These are phyloP conservation scores for Drosophila yooni DNA, from an alignment of 2,888 invertebrate genomes.

Conservation along the genomic window DNA sequence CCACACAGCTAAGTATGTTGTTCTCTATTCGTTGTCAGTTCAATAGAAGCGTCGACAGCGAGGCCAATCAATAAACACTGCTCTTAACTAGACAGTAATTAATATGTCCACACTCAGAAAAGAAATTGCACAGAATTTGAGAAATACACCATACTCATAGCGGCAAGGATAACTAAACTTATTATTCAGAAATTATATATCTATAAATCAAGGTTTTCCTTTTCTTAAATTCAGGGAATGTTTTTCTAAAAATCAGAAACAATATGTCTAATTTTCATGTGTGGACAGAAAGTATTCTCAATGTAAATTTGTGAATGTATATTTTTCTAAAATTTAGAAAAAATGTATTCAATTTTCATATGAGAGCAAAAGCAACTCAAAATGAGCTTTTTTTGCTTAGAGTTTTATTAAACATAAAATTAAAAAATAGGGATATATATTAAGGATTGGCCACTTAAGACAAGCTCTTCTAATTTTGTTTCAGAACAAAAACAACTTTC, in stretches of 20 bases:
- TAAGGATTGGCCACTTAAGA: not conserved
- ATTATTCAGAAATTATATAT: not conserved
- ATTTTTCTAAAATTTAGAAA: not conserved
- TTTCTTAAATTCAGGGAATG: too few relatives aligned
- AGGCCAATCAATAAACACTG: not conserved
- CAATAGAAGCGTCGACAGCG: not conserved
- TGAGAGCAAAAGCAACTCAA: not conserved
- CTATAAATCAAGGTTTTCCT: not conserved
- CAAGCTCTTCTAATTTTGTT: not conserved
- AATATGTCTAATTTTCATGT: not conserved
- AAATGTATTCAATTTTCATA: not conserved
- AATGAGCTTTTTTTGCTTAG: not conserved
- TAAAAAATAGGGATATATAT: too few relatives aligned
- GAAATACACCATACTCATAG: accelerated
- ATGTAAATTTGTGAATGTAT: not conserved
- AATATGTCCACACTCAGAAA: too few relatives aligned
- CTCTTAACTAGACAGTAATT: not conserved
- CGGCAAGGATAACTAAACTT: not conserved
- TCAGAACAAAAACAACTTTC: not conserved
- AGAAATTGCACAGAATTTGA: not conserved
- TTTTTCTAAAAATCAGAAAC: too few relatives aligned
- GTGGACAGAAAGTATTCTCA: not conserved
- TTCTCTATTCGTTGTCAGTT: not conserved
- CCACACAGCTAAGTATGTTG: slow-evolving; percentile 26
- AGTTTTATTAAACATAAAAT: not conserved